phyloP scores from a whole-genome alignment of 2,888 invertebrate genomes.

The Tetragonula carbonaria region DNA sequence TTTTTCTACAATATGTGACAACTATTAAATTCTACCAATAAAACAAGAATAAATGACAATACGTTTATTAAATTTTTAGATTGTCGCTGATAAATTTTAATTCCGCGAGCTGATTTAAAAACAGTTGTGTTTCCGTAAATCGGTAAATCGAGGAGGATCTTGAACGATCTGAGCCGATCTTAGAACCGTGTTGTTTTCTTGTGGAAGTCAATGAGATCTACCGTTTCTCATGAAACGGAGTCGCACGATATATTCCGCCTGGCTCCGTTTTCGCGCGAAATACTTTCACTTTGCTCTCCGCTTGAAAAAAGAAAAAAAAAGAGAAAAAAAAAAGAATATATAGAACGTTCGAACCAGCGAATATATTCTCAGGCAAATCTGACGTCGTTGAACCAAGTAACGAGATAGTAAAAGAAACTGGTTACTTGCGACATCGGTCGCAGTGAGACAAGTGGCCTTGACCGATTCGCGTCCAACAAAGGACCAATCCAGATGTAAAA shows the following conservation, averaged over 20 bases:
- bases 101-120: conserved; percentile 56
- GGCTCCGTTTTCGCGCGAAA: neutral
- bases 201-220: conserved; percentile 37
- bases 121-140: conserved; percentile 66
- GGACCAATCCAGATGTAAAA: neutral
- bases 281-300: neutral
- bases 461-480: neutral
- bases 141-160: conserved; percentile 62
- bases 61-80: conserved; percentile 10
- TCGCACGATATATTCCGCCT: neutral
- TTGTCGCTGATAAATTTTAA: conserved; percentile 54
- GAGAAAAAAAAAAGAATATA: neutral
- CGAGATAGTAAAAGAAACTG: conserved; percentile 19
- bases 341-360: neutral
- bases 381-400: conserved; percentile 11
- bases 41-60: neutral
- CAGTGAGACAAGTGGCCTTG: conserved; percentile 14
- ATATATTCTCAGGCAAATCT: neutral
- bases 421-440: conserved; percentile 4
- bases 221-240: conserved; percentile 11
- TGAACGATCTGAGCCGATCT: conserved; percentile 8
- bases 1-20: neutral
- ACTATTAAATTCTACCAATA: neutral
- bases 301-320: neutral
- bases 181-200: conserved; percentile 53